Evolutionary conservation across 2,888 invertebrate species (phyloP).

Genomic region (Phorcus lineatus): DNA sequence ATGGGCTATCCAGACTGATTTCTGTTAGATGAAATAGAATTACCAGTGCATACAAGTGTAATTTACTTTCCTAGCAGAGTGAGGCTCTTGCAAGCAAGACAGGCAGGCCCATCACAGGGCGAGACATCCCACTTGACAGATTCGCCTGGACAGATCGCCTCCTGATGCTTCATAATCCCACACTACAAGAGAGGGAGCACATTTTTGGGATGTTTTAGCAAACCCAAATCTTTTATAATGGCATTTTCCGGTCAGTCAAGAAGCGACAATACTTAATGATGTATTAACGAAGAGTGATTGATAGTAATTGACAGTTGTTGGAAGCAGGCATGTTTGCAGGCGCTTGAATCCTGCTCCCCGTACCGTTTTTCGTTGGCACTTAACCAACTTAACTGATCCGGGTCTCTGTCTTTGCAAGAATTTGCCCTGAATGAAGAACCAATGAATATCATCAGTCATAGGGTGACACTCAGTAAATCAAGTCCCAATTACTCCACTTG

Average conservation of each 20-base stretch:
- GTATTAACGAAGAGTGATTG: slow-evolving; percentile 39
- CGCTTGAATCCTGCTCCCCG: not conserved
- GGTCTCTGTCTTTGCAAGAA: slow-evolving; percentile 6
- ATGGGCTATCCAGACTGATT: slow-evolving; percentile 17
- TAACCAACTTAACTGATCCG: slow-evolving; percentile 20
- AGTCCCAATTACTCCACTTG: not conserved
- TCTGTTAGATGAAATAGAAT: slow-evolving; percentile 20
- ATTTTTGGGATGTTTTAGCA: slow-evolving; percentile 33
- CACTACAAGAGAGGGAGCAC: slow-evolving; percentile 25
- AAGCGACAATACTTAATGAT: slow-evolving; percentile 35
- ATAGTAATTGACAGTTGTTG: slow-evolving; percentile 39
- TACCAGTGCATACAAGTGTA: slow-evolving; percentile 23
- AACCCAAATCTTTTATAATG: slow-evolving; percentile 17
- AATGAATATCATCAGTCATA: slow-evolving; percentile 10
- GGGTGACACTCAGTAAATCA: not conserved
- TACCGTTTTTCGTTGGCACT: slow-evolving; percentile 11
- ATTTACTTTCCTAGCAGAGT: slow-evolving; percentile 18
- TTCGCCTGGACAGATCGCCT: slow-evolving; percentile 21
- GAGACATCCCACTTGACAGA: slow-evolving; percentile 28
- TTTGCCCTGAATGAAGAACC: not conserved
- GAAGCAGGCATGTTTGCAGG: slow-evolving; percentile 24
- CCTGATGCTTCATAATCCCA: slow-evolving; percentile 21
- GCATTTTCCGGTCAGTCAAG: slow-evolving; percentile 31
- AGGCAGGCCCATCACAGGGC: not conserved
- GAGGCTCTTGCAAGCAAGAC: not conserved